Base-by-base conservation (phyloP, 2,888 invertebrate species). In the Rotaria magnacalcarata region DNA sequence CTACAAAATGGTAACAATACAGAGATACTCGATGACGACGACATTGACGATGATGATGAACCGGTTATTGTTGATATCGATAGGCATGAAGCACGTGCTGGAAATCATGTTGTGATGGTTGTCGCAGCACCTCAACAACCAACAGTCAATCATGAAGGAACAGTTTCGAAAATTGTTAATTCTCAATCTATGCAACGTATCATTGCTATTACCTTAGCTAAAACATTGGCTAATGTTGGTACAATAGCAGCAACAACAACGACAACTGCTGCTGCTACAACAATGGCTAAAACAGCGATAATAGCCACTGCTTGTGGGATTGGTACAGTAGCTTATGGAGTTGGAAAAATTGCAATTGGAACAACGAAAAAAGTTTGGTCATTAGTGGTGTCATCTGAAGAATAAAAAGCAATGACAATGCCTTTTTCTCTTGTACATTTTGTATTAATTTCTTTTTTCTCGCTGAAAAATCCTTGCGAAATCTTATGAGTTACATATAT, bases 1-100 rank as follows among this genome's bases (percentile, higher is more conserved):
- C 3, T 14, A 41, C 19, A 19, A 34, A 41, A 67, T 67, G 14
- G 11, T 60, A 19, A 80, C 7, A n/a, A 80, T n/a, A 24, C 24
- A 14, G 80, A 80, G 10, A 21, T 34, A 1, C 5, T n/a, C 4
- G 47, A 43, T 54, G 16, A 16, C 14, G 50, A 52, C 16, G 52
- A 52, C 52, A 16, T 16, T 16, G 52, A 52, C n/a, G 24, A 80
- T 47, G 47, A 47, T 80, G 24, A 47, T 80, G 47, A 80, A 80
- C 80, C 80, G 6, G 80, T 80, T 80, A 80, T 47, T 24, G 80
- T 80, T n/a, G 80, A 47, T n/a, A n/a, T 43, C 19, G 80, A 80
- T 47, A 14, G 16, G 34, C 16, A 67, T 19, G 67, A 67, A 67
- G 5, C 6, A 34, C 67, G 41, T 19, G 1, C 41, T 67, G 27